A percentile compares a stretch with the other conserved stretches of the same genome.
phyloP scores from a whole-genome alignment of 53 echinoderm and acorn worm species.

The Echinometra lucunter region DNA sequence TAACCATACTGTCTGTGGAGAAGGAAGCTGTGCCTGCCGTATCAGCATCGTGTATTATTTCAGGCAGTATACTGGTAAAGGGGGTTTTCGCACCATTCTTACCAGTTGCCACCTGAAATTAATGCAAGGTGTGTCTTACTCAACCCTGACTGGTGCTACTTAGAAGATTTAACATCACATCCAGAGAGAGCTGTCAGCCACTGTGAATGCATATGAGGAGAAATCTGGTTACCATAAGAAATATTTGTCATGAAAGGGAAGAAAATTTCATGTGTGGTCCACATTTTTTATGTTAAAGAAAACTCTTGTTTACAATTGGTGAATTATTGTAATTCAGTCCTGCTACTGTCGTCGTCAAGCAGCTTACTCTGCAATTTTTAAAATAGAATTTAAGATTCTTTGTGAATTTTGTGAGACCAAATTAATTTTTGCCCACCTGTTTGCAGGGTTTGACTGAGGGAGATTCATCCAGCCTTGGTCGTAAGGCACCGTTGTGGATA shows the following conservation, averaged over 20 bases:
- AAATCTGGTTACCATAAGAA: no score
- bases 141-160: not conserved
- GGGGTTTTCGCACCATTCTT: slow-evolving; percentile 74
- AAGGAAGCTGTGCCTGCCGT: not conserved
- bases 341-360: no score
- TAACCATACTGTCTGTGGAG: no score
- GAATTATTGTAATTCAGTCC: no score
- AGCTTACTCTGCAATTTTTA: not conserved
- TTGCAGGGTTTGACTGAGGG: slow-evolving; percentile 54
- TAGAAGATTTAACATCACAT: not conserved
- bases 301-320: no score
- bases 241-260: no score
- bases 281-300: no score
- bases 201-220: not conserved
- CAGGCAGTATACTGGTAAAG: slow-evolving; percentile 99
- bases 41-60: slow-evolving; percentile 77
- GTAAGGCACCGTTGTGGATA: slow-evolving; percentile 96
- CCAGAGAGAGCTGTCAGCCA: not conserved
- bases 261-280: no score
- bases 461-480: slow-evolving; percentile 82
- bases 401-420: not conserved
- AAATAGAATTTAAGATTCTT: not conserved
- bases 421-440: not conserved
- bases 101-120: slow-evolving; percentile 93
- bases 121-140: slow-evolving; percentile 43